These are phyloP conservation scores for Drosophila neotestacea DNA, from an alignment of 2,888 invertebrate species.

Conservation along the genomic window DNA sequence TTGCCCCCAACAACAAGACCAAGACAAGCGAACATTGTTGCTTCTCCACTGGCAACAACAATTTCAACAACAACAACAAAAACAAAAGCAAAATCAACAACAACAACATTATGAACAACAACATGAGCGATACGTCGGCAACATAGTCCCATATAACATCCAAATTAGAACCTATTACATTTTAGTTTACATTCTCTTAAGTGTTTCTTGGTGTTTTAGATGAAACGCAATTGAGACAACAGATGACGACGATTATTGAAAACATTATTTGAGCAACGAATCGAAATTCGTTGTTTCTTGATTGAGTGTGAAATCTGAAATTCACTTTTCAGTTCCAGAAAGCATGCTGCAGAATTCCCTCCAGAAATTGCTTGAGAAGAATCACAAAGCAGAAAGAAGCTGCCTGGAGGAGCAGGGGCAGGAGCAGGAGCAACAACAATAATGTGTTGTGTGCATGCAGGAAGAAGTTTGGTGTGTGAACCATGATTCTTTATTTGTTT, in stretches of 20 bases:
- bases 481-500: constrained; percentile 5
- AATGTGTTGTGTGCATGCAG: background rate
- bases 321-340: constrained; percentile 9
- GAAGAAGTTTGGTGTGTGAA: constrained; percentile 12
- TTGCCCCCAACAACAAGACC: constrained; percentile 63
- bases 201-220: constrained; percentile 85
- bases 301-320: constrained; percentile 37
- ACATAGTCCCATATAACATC: constrained; percentile 77
- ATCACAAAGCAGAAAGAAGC: too few species aligned
- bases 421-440: background rate
- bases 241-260: constrained; percentile 72
- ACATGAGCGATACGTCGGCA: constrained; percentile 70
- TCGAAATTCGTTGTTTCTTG: constrained; percentile 29
- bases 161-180: constrained; percentile 83
- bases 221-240: constrained; percentile 83
- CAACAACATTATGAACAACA: constrained; percentile 51
- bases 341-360: constrained; percentile 1
- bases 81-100: constrained; percentile 53
- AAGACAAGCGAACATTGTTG: constrained; percentile 63
- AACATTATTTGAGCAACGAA: constrained; percentile 58
- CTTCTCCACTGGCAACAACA: constrained; percentile 54
- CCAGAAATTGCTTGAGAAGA: background rate
- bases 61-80: constrained; percentile 62
- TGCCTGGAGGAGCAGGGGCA: background rate
- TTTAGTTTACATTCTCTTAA: constrained; percentile 84